Conservation (phyloP, 64 coral and sea anemone species). For the Catalaphyllia jardinei region DNA sequence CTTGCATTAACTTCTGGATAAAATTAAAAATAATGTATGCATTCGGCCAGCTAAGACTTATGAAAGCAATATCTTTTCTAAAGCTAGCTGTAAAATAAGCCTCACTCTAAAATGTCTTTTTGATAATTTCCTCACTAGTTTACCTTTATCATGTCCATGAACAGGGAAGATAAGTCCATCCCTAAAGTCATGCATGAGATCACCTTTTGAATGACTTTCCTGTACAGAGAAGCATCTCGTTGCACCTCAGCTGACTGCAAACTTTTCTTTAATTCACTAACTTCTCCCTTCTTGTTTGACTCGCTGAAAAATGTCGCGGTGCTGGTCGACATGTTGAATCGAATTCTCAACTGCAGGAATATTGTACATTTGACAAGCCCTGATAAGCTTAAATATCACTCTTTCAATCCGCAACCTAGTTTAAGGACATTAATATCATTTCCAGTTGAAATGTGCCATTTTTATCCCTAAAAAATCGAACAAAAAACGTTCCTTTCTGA, state of each 20-base stretch:
- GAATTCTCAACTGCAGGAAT: background rate
- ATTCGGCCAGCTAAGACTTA: too few relatives aligned
- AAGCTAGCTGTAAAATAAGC: too few relatives aligned
- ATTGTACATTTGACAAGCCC: background rate
- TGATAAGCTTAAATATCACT: background rate
- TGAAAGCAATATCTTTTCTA: too few relatives aligned
- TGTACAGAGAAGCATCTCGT: slow-evolving; percentile 62
- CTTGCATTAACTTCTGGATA: too few relatives aligned
- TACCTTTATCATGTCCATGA: slow-evolving; percentile 98
- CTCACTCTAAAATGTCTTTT: too few relatives aligned
- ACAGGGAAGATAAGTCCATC: slow-evolving; percentile 90
- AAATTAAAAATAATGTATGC: too few relatives aligned
- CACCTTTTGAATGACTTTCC: slow-evolving; percentile 82
- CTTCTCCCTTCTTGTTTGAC: slow-evolving; percentile 80
- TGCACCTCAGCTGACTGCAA: slow-evolving; percentile 76
- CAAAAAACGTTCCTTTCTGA: background rate
- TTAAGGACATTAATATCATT: background rate
- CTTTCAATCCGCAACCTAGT: background rate
- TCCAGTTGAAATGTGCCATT: background rate
- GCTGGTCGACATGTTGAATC: background rate
- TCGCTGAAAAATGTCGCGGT: slow-evolving; percentile 71
- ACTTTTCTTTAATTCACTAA: slow-evolving; percentile 85
- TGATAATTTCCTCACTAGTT: too few relatives aligned
- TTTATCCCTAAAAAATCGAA: background rate
- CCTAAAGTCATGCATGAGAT: slow-evolving; percentile 95